Percentiles rank a stretch among this genome's conserved stretches.
phyloP scores from a whole-genome alignment of 2,888 invertebrate species.

The Pterostichus niger region DNA sequence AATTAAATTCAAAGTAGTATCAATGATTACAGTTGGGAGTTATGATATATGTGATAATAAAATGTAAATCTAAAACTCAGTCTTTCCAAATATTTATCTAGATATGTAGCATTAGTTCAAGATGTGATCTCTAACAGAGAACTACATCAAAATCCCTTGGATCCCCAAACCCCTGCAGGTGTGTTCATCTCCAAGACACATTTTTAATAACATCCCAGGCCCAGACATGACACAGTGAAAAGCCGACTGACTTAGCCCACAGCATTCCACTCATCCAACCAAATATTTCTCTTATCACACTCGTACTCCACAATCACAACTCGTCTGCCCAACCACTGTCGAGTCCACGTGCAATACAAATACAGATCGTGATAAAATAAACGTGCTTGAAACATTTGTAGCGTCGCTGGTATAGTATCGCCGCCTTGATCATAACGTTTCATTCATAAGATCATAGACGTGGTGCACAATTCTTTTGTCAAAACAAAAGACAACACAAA shows the following conservation, averaged over 20 bases:
- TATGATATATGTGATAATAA: too few species aligned
- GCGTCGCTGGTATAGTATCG: slow-evolving; percentile 7
- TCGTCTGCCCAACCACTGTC: background rate
- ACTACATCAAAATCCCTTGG: background rate
- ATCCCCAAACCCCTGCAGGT: slow-evolving; percentile 3
- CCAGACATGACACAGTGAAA: slow-evolving; percentile 67
- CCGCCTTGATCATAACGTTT: slow-evolving; percentile 54
- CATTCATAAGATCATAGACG: slow-evolving; percentile 62
- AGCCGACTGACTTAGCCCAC: slow-evolving; percentile 63
- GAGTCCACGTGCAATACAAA: slow-evolving; percentile 61
- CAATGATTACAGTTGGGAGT: too few species aligned
- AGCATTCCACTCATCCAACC: slow-evolving; percentile 22
- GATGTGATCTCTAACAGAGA: background rate
- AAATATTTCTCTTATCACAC: background rate
- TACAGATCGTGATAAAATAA: slow-evolving; percentile 65
- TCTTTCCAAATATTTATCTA: background rate
- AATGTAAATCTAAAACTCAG: too few species aligned
- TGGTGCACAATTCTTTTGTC: slow-evolving; percentile 58
- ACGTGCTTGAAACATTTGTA: slow-evolving; percentile 32
- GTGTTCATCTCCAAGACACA: slow-evolving; percentile 38
- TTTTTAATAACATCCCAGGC: slow-evolving; percentile 65
- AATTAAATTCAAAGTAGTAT: too few species aligned
- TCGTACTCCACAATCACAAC: background rate
- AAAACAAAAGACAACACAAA: slow-evolving; percentile 55
- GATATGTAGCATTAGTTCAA: background rate